These are phyloP conservation scores for Diachasmimorpha longicaudata DNA, from an alignment of 1,140 invertebrate species.

Conservation along the genomic window DNA sequence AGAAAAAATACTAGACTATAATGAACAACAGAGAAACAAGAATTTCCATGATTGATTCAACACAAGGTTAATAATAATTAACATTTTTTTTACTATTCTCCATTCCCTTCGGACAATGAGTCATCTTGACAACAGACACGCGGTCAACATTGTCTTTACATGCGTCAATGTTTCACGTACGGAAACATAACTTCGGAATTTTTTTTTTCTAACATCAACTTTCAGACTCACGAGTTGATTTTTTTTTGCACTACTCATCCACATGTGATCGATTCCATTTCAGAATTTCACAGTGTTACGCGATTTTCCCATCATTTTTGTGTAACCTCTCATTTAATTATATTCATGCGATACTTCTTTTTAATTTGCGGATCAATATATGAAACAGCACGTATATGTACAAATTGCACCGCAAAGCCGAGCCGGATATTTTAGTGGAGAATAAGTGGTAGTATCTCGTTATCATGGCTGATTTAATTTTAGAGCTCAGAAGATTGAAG, in stretches of 20 bases:
- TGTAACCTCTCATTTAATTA: not conserved
- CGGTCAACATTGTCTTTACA: not conserved
- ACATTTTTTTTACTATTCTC: not conserved
- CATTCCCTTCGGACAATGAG: not conserved
- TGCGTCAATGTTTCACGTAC: not conserved
- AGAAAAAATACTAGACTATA: not conserved
- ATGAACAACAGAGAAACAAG: not conserved
- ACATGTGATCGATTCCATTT: not conserved
- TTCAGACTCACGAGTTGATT: constrained; percentile 26
- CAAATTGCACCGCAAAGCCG: constrained; percentile 10
- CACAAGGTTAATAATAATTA: not conserved
- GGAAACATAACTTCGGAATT: not conserved
- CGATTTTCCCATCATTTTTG: not conserved
- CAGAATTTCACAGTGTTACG: not conserved
- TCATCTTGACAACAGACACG: not conserved
- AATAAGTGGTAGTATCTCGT: not conserved
- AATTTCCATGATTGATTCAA: not conserved
- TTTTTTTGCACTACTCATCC: not conserved
- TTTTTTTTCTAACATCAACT: not conserved
- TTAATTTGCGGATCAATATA: constrained; percentile 25
- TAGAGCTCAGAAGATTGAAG: not conserved
- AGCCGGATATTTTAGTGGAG: constrained; percentile 6
- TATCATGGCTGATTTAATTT: not conserved
- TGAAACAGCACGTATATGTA: constrained; percentile 10
- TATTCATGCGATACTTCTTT: not conserved